Conservation (phyloP, 1,140 invertebrate species). For the Orchesella cincta region DNA sequence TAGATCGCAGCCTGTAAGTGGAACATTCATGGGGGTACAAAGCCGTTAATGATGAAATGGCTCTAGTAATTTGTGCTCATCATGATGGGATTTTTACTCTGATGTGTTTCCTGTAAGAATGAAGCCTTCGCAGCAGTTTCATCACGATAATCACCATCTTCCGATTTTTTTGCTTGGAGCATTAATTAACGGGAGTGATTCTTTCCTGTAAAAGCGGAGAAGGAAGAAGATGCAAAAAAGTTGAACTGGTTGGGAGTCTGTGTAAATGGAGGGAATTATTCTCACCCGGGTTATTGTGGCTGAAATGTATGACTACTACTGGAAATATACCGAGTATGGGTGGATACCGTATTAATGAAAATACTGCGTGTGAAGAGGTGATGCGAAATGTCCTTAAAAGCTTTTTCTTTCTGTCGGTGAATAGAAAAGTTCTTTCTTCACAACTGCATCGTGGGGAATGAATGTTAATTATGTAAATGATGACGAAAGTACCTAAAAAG, state of each 20-base stretch:
- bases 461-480: constrained; percentile 10
- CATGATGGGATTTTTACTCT: neutral
- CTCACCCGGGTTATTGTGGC: neutral
- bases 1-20: no score
- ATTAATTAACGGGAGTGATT: constrained; percentile 11
- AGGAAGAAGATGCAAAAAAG: no score
- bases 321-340: no score
- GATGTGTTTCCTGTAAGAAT: neutral
- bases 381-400: neutral
- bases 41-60: neutral
- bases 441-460: neutral
- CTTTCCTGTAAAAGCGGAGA: neutral
- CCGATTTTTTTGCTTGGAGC: no score
- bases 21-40: neutral
- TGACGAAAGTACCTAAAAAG: neutral
- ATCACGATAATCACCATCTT: neutral
- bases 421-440: neutral
- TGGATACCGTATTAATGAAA: constrained; percentile 8
- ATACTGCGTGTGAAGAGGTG: neutral
- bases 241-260: no score
- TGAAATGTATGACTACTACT: no score
- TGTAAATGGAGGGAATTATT: no score
- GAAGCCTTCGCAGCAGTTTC: no score
- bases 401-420: no score
- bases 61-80: constrained; percentile 1